These are phyloP conservation scores for Phengaris alcon DNA, from an alignment of 2,888 invertebrate species.

Conservation along the genomic window DNA sequence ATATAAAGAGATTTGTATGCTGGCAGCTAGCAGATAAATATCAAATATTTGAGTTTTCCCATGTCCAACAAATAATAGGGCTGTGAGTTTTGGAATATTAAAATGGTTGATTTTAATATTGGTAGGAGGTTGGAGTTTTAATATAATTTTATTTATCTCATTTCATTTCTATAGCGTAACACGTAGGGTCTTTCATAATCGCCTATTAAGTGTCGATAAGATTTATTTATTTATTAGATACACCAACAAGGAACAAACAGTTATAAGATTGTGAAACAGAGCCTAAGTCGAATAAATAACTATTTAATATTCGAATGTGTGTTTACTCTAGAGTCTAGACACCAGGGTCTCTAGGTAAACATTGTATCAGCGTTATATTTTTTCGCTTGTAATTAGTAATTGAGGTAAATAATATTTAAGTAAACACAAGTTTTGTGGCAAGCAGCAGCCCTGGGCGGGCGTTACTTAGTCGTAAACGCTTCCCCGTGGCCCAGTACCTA, in stretches of 20 bases:
- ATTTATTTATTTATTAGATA: no score
- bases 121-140: neutral
- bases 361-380: no score
- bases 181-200: no score
- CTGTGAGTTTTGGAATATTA: neutral
- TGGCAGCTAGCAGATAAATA: slow-evolving; percentile 16
- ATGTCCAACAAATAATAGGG: slow-evolving; percentile 4
- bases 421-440: neutral
- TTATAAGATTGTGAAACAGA: no score
- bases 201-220: no score
- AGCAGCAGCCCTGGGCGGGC: neutral
- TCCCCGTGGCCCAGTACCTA: slow-evolving; percentile 4
- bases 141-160: neutral
- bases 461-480: neutral
- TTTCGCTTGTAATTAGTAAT: no score
- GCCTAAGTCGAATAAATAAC: no score
- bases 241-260: no score
- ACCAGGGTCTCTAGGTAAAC: no score
- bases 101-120: neutral
- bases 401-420: no score
- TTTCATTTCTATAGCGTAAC: neutral
- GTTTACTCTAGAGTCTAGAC: no score
- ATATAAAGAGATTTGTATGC: slow-evolving; percentile 21
- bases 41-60: slow-evolving; percentile 23
- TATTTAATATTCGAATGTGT: no score